Evolutionary conservation across 2,113 vertebrate genomes (phyloP).

Genomic region (Todiramphus chloris): DNA sequence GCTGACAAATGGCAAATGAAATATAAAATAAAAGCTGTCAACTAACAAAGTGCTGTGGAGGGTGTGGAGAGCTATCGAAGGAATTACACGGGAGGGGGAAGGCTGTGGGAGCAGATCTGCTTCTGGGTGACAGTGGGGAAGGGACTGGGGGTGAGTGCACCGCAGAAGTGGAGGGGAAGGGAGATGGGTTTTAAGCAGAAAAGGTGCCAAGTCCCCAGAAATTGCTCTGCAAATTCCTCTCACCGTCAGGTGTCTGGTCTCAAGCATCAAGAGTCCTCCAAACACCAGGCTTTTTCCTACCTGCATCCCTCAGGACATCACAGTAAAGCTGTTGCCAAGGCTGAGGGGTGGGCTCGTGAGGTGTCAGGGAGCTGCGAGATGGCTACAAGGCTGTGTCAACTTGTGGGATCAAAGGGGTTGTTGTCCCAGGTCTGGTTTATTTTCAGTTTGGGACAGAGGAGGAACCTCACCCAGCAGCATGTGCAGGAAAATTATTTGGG

Average conservation of each 20-base stretch:
- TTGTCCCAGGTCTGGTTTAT: not conserved
- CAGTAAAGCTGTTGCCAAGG: not conserved
- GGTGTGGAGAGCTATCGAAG: not conserved
- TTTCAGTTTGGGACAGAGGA: not conserved
- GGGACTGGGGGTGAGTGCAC: not conserved
- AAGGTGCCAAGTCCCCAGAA: not conserved
- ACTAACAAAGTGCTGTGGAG: not conserved
- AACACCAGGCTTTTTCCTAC: not conserved
- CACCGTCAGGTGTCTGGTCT: not conserved
- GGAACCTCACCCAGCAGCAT: not conserved
- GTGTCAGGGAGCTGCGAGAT: accelerated
- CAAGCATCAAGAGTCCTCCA: accelerated
- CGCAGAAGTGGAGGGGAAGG: not conserved
- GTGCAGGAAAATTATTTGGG: not conserved
- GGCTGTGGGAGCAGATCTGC: not conserved
- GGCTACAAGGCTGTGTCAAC: accelerated
- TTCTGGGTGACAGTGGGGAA: not conserved
- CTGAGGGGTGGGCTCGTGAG: accelerated
- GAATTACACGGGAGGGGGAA: not conserved
- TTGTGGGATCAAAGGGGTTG: not conserved
- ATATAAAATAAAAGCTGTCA: constrained; percentile 56
- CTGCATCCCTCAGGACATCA: too few species aligned
- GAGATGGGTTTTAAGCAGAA: not conserved
- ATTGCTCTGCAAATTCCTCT: not conserved
- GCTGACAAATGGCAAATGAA: constrained; percentile 63